These are phyloP conservation scores for Gallinago jamesoni DNA, from an alignment of 2,113 vertebrate species.

Conservation along the genomic window DNA sequence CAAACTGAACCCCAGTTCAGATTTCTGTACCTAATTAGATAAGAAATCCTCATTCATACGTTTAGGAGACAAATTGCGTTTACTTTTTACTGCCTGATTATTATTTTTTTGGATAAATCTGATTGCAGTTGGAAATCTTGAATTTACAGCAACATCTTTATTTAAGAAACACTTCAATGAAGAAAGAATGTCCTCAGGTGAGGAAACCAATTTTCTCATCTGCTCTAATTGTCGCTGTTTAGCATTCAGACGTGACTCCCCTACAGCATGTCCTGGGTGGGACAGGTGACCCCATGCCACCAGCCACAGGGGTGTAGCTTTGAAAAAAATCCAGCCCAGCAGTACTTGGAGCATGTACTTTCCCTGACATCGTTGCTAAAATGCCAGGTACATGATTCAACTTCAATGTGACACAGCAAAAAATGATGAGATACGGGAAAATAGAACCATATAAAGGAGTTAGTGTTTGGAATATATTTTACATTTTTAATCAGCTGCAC, in stretches of 20 bases:
- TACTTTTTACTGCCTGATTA: background rate
- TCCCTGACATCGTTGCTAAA: background rate
- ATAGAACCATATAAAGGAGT: background rate
- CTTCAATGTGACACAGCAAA: background rate
- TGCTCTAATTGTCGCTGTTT: background rate
- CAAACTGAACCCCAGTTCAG: background rate
- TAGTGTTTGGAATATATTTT: background rate
- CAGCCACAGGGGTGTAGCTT: background rate
- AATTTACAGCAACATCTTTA: background rate
- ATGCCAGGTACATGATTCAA: background rate
- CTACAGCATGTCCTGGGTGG: background rate
- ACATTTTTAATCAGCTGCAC: background rate
- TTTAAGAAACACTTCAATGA: background rate
- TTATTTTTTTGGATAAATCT: background rate
- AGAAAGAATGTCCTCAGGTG: background rate
- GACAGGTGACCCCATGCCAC: background rate
- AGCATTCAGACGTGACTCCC: background rate
- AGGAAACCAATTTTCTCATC: background rate
- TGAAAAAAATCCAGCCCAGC: background rate
- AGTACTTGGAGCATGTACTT: background rate
- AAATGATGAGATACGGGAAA: background rate
- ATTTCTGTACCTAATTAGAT: background rate
- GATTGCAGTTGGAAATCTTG: background rate
- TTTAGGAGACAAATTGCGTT: background rate
- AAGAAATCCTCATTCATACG: background rate